Percentiles rank a stretch among this genome's conserved stretches.
These are phyloP conservation scores for Phthorimaea operculella DNA, from an alignment of 1,140 invertebrate species.

Conservation along the genomic window DNA sequence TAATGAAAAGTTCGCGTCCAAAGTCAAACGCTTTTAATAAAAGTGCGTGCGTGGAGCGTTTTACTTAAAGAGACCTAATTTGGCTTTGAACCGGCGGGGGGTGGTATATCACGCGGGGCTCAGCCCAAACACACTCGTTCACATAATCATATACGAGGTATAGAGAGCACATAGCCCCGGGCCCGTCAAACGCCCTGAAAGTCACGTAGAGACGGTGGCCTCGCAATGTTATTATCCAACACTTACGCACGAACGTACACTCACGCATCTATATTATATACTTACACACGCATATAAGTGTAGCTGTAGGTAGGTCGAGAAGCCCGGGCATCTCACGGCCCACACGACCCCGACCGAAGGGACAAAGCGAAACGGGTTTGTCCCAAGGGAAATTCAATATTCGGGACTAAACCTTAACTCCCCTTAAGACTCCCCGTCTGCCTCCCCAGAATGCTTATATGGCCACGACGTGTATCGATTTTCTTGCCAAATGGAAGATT, in stretches of 20 bases:
- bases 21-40: not conserved
- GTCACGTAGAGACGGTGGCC: constrained; percentile 57
- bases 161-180: constrained; percentile 35
- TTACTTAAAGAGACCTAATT: constrained; percentile 59
- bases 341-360: constrained; percentile 60
- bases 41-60: constrained; percentile 20
- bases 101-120: constrained; percentile 42
- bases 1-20: not conserved
- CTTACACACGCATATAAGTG: constrained; percentile 11
- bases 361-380: constrained; percentile 67
- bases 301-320: constrained; percentile 25
- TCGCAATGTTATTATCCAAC: constrained; percentile 61
- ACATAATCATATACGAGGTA: constrained; percentile 23
- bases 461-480: constrained; percentile 67
- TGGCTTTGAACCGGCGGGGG: constrained; percentile 45
- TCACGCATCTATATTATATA: constrained; percentile 26
- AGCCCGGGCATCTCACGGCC: constrained; percentile 58
- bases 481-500: constrained; percentile 67
- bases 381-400: constrained; percentile 68
- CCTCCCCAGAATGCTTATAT: constrained; percentile 65
- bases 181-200: constrained; percentile 53
- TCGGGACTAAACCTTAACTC: constrained; percentile 68
- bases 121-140: constrained; percentile 32
- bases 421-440: constrained; percentile 62
- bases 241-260: constrained; percentile 52